Evolutionary conservation across 53 echinoderm and acorn worm genomes (phyloP).

Genomic region (Echinarachnius parma): DNA sequence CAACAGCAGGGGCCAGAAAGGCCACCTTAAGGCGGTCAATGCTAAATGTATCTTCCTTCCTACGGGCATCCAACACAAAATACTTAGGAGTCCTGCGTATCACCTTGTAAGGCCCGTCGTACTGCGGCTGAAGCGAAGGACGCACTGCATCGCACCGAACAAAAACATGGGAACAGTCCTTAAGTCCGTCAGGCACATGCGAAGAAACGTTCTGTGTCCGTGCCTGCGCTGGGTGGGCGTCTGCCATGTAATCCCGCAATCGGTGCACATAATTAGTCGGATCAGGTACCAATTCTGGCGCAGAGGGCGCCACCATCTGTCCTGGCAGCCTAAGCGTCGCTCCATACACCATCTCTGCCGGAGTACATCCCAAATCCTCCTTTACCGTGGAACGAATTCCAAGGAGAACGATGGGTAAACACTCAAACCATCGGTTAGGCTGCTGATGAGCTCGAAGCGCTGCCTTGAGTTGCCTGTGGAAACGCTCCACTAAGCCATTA

Average conservation of each 20-base stretch:
- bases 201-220: no score
- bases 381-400: constrained; percentile 43
- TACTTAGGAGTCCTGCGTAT: no score
- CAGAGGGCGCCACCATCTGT: constrained; percentile 29
- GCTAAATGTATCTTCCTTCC: no score
- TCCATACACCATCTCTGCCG: constrained; percentile 57
- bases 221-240: no score
- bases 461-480: constrained; percentile 54
- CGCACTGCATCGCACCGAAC: no score
- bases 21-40: no score
- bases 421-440: constrained; percentile 40
- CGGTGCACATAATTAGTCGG: constrained; percentile 29
- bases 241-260: constrained; percentile 41
- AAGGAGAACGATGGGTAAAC: constrained; percentile 37
- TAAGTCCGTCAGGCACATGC: no score
- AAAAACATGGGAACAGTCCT: no score
- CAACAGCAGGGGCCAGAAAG: no score
- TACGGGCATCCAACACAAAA: no score
- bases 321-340: constrained; percentile 48
- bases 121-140: no score
- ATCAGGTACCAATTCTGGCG: constrained; percentile 9
- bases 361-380: constrained; percentile 28
- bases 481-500: constrained; percentile 52
- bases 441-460: constrained; percentile 42
- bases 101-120: no score